Evolutionary conservation across 1,140 invertebrate species (phyloP).

Genomic region (Trigoniulus corallinus): DNA sequence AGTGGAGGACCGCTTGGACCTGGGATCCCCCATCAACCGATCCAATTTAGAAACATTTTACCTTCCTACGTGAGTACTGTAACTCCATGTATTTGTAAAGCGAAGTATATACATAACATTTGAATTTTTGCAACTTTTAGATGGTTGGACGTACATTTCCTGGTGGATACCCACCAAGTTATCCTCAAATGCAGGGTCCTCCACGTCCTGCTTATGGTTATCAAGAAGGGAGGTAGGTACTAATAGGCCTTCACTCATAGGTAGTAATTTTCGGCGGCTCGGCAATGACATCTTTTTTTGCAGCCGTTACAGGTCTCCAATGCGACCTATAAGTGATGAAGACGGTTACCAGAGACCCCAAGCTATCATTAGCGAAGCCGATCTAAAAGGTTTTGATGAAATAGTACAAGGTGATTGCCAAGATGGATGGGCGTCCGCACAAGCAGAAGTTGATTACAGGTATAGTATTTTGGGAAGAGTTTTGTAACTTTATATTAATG

Average conservation of each 20-base stretch:
- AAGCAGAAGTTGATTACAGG: slow-evolving; percentile 89
- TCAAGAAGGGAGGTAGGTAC: slow-evolving; percentile 22
- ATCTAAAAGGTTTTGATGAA: slow-evolving; percentile 78
- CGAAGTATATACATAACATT: no score
- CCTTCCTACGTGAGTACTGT: slow-evolving; percentile 45
- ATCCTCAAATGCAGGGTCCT: slow-evolving; percentile 20
- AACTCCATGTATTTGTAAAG: no score
- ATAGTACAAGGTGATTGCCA: slow-evolving; percentile 48
- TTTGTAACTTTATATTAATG: background rate
- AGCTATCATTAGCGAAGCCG: slow-evolving; percentile 77
- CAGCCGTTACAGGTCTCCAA: slow-evolving; percentile 5
- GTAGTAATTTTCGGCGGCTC: background rate
- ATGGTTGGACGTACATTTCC: slow-evolving; percentile 21
- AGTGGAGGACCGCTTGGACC: slow-evolving; percentile 14
- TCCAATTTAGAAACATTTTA: slow-evolving; percentile 52
- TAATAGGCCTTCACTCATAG: no score
- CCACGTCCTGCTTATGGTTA: slow-evolving; percentile 22
- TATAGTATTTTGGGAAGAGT: slow-evolving; percentile 18
- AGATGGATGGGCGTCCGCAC: slow-evolving; percentile 67
- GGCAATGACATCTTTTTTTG: background rate
- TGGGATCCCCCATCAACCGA: slow-evolving; percentile 28
- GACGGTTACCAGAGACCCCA: slow-evolving; percentile 39
- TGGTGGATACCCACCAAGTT: slow-evolving; percentile 22
- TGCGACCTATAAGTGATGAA: slow-evolving; percentile 21
- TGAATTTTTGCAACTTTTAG: slow-evolving; percentile 18